phyloP scores from a whole-genome alignment of 1,140 invertebrate genomes.

The Euura lappo region DNA sequence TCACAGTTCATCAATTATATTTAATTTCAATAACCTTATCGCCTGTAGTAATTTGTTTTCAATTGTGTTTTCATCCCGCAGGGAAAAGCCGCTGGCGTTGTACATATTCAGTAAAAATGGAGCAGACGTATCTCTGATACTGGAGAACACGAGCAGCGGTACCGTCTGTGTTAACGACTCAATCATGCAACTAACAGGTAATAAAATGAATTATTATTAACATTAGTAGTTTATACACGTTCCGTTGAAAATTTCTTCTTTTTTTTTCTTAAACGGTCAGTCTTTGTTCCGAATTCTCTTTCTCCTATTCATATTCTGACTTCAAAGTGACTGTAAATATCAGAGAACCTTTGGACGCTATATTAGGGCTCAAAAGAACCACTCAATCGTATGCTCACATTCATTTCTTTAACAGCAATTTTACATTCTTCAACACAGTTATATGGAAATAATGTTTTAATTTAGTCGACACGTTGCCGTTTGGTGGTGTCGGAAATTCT shows the following conservation, averaged over 20 bases:
- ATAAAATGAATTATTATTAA: too few relatives aligned
- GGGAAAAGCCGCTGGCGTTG: constrained; percentile 81
- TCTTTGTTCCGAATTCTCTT: too few relatives aligned
- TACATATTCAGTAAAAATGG: constrained; percentile 77
- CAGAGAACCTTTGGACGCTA: too few relatives aligned
- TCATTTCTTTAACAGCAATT: too few relatives aligned
- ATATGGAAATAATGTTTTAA: too few relatives aligned
- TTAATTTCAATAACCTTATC: constrained; percentile 13
- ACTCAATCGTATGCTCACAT: too few relatives aligned
- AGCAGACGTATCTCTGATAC: constrained; percentile 63
- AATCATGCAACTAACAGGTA: constrained; percentile 75
- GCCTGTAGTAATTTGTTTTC: background rate
- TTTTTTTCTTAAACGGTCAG: too few relatives aligned
- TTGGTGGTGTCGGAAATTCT: constrained; percentile 81
- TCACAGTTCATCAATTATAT: background rate
- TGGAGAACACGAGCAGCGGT: constrained; percentile 76
- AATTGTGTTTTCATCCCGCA: constrained; percentile 46
- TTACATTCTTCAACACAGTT: background rate
- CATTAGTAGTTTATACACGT: too few relatives aligned
- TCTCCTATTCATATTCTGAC: too few relatives aligned
- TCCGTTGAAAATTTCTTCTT: too few relatives aligned
- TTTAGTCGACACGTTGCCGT: constrained; percentile 62
- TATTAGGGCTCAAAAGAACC: too few relatives aligned
- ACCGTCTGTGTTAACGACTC: constrained; percentile 83
- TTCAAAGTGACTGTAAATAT: too few relatives aligned